Evolutionary conservation across 2,888 invertebrate species (phyloP), one percentile per base, ranked within the genome.

Genomic region (Biston stratarius): DNA sequence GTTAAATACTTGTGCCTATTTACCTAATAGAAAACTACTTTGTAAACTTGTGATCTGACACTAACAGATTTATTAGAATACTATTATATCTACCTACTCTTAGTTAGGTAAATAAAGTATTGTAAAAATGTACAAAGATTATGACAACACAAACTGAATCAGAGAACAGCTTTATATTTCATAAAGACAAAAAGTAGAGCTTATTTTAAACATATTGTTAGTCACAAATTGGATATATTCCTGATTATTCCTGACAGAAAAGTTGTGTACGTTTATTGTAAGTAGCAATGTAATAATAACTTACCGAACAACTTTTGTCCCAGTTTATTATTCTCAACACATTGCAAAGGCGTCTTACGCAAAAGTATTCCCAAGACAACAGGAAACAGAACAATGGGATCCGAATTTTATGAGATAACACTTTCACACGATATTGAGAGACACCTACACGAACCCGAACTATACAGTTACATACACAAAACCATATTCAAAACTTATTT

Each of bases 321-420:
- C 63, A 51, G 52, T 49, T 58, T 52, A 53, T 36, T 51, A 49
- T 67, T 67, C 67, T 69, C 70, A 73, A 77, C 78, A 82, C 88
- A 89, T 88, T 80, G 82, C 83, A 77, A 76, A 70, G 77, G 74
- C 77, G 76, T 82, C 80, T 89, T 87, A 85, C 83, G 83, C 86
- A 88, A 90, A 72, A 84, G 82, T 88, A 88, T 90, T 90, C 89
- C 86, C 86, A 87, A 83, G 83, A 82, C 84, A 89, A 86, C 87
- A 87, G 87, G 90, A 91, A 91, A 87, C 84, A 85, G 85, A 91
- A 93, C 94, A 94, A 94, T 94, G 90, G 92, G 91, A 86, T 87
- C 89, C 86, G 87, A 92, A 92, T 90, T 91, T 88, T 90, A 92
- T 89, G 91, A 90, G 89, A 91, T 89, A 89, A 91, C 90, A 94